Percentiles rank a stretch among this genome's conserved stretches.
phyloP scores from a whole-genome alignment of 2,888 invertebrate genomes.

The Sericinus montela region DNA sequence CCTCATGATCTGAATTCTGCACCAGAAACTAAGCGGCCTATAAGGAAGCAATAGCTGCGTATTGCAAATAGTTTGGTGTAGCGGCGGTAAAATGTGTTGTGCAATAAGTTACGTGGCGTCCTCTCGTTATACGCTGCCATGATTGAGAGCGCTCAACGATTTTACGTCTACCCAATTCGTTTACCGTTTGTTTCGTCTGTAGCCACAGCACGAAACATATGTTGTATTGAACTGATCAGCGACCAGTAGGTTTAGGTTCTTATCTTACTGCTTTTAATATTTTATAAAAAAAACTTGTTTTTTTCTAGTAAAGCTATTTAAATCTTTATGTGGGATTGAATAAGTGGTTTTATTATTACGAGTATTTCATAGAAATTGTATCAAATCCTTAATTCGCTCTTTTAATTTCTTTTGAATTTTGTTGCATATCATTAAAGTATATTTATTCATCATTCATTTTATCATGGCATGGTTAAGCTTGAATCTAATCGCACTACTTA shows the following conservation, averaged over 20 bases:
- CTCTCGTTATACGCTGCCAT: not conserved
- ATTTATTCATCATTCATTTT: no score
- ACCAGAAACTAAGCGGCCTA: slow-evolving; percentile 9
- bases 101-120: slow-evolving; percentile 11
- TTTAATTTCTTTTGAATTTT: no score
- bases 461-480: no score
- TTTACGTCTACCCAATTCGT: slow-evolving; percentile 7
- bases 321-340: no score
- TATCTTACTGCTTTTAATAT: no score
- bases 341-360: no score
- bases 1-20: slow-evolving; percentile 4
- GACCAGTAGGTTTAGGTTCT: not conserved
- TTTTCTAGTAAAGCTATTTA: no score
- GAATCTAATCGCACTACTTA: no score
- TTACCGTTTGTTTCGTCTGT: slow-evolving; percentile 7
- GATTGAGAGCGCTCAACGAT: slow-evolving; percentile 9
- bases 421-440: no score
- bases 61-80: not conserved
- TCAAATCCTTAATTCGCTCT: no score
- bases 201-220: not conserved
- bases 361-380: no score
- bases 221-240: not conserved
- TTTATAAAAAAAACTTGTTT: no score
- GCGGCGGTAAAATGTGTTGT: not conserved
- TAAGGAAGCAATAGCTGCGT: slow-evolving; percentile 7